Evolutionary conservation across 2,888 invertebrate genomes (phyloP), one percentile per base, ranked within the genome.

Genomic region (Toxonevra muliebris): DNA sequence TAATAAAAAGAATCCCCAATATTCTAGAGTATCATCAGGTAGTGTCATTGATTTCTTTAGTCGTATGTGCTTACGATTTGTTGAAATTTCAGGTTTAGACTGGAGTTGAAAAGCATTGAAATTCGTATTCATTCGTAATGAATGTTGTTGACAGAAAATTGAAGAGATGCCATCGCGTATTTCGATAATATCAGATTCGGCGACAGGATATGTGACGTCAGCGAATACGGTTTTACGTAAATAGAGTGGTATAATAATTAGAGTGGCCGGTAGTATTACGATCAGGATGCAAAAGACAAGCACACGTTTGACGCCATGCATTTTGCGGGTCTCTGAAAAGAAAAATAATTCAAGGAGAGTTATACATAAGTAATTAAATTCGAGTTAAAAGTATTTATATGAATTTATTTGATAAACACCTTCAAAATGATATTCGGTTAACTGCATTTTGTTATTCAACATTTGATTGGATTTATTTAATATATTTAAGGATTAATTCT

Each of bases 1-100:
- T 60, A 93, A 86, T 58, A 95, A 86, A 85, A 92, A 94, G 85
- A 95, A 94, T 2, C 94, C 94, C 94, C 94, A 95, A 83, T 94
- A 95, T 82, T 95, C 94, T 45, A 94, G 85, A 11, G 94, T 93
- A 77, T 94, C 94, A 82, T 94, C 94, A 0, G 93, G 93, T 71
- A 95, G 84, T 2, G 87, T 88, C 92, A 95, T 93, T 8, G 93
- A 93, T 80, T 94, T 94, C 81, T 91, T 92, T 75, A 94, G 85
- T 73, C 90, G 87, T 74, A 93, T 91, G 78, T 93, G 93, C 83
- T 92, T 93, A 61, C 89, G 88, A 77, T 88, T 90, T 66, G 87
- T 86, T 59, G 92, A 90, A 70, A 92, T 86, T 85, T 90, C 89
- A 5, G 94, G 94, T 73, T 87, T 88, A 17, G 89, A 89, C 72